These are phyloP conservation scores for Adelphocoris suturalis DNA, from an alignment of 2,888 invertebrate species.

Conservation along the genomic window DNA sequence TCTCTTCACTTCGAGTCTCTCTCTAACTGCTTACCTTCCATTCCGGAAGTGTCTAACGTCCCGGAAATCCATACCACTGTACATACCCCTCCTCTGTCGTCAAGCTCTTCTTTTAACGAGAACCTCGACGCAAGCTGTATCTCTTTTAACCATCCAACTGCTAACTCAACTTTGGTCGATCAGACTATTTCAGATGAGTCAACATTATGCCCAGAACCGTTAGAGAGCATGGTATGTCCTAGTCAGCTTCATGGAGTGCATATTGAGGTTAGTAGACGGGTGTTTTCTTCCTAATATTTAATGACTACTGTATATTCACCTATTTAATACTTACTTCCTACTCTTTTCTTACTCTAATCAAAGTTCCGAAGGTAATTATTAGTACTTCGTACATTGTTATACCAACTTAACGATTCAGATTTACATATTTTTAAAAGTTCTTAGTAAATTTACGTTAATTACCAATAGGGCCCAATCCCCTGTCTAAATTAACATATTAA, in stretches of 20 bases:
- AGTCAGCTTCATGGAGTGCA: conserved; percentile 55
- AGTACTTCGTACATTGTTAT: no score
- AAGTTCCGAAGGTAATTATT: no score
- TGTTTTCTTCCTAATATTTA: neutral
- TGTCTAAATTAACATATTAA: no score
- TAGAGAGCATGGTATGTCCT: conserved; percentile 65
- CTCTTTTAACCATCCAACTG: conserved; percentile 51
- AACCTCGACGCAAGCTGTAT: conserved; percentile 37
- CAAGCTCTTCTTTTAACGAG: conserved; percentile 41
- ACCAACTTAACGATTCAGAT: no score
- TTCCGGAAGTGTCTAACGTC: conserved; percentile 73
- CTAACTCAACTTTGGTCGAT: conserved; percentile 47
- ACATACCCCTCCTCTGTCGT: conserved; percentile 51
- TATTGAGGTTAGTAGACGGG: conserved; percentile 58
- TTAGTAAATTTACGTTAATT: no score
- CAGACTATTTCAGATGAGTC: conserved; percentile 51
- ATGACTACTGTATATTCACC: neutral
- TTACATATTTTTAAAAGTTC: no score
- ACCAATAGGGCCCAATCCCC: no score
- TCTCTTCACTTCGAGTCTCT: conserved; percentile 48
- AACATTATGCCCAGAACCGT: conserved; percentile 47
- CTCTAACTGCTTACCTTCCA: conserved; percentile 74
- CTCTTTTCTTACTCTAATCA: no score
- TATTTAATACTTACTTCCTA: neutral
- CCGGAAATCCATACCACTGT: conserved; percentile 73